These are phyloP conservation scores for Eublepharis macularius DNA, from an alignment of 2,113 vertebrate species.

Conservation along the genomic window DNA sequence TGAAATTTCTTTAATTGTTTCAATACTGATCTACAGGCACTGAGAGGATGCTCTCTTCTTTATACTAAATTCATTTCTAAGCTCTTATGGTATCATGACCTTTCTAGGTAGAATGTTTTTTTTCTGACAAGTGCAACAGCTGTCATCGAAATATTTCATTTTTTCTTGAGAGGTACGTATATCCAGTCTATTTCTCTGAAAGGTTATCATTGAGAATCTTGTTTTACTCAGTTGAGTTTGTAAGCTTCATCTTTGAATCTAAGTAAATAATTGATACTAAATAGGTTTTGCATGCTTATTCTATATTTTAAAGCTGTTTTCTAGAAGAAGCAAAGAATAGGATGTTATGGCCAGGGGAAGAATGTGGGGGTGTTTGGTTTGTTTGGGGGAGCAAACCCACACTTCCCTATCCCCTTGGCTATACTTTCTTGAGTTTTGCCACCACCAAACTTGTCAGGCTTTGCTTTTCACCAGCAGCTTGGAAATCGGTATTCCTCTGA, in stretches of 20 bases:
- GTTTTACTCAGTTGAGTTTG: background rate
- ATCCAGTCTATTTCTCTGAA: background rate
- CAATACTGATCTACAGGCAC: background rate
- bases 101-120: background rate
- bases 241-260: background rate
- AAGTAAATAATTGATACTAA: background rate
- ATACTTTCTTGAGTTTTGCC: too few species aligned
- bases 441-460: too few species aligned
- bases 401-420: too few species aligned
- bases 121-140: accelerated
- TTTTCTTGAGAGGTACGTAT: background rate
- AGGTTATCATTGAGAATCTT: background rate
- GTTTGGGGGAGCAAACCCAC: too few species aligned
- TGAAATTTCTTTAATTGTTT: too few species aligned
- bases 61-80: background rate
- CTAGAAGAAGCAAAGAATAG: background rate
- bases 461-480: too few species aligned
- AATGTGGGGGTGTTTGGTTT: too few species aligned
- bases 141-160: accelerated
- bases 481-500: too few species aligned
- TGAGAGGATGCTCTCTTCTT: background rate
- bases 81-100: background rate
- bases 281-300: background rate
- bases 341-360: too few species aligned
- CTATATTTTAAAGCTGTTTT: background rate